Conservation (phyloP, 2,113 vertebrate species). For the Trematocara zebra region DNA sequence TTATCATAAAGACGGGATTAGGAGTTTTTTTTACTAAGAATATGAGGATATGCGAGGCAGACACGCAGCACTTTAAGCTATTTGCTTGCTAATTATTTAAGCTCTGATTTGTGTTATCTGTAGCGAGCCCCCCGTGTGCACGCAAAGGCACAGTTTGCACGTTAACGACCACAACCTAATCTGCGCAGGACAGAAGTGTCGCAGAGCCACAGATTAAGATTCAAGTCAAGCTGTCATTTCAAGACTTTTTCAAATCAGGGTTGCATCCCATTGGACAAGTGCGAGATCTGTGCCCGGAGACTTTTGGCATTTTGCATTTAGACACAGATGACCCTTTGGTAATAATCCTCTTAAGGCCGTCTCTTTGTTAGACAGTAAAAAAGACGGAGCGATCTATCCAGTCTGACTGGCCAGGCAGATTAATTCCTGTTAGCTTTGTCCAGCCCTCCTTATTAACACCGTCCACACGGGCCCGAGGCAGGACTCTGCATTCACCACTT, state of each 20-base stretch:
- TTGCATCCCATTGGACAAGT: neutral
- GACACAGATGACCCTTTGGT: constrained; percentile 27
- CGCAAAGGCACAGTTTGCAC: neutral
- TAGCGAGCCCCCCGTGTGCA: neutral
- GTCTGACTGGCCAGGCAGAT: constrained; percentile 45
- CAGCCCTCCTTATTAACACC: constrained; percentile 1
- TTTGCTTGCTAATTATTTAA: constrained; percentile 50
- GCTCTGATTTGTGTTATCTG: constrained; percentile 30
- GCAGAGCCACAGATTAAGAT: constrained; percentile 32
- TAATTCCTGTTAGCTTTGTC: constrained; percentile 28
- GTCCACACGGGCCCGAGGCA: neutral
- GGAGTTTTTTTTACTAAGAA: constrained; percentile 34
- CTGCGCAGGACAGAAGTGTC: constrained; percentile 19
- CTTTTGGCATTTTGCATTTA: constrained; percentile 21
- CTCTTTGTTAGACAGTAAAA: constrained; percentile 35
- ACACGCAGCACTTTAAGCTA: constrained; percentile 58
- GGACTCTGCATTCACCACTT: neutral
- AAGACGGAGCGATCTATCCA: constrained; percentile 37
- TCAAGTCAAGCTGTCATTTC: constrained; percentile 44
- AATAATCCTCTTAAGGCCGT: constrained; percentile 62
- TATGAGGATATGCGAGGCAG: constrained; percentile 48
- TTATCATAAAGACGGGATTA: constrained; percentile 71
- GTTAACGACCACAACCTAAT: constrained; percentile 31
- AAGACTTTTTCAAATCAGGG: neutral
- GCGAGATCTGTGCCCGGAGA: constrained; percentile 1